Base-by-base conservation (phyloP, 2,113 vertebrate genomes). In the Lipophrys pholis region DNA sequence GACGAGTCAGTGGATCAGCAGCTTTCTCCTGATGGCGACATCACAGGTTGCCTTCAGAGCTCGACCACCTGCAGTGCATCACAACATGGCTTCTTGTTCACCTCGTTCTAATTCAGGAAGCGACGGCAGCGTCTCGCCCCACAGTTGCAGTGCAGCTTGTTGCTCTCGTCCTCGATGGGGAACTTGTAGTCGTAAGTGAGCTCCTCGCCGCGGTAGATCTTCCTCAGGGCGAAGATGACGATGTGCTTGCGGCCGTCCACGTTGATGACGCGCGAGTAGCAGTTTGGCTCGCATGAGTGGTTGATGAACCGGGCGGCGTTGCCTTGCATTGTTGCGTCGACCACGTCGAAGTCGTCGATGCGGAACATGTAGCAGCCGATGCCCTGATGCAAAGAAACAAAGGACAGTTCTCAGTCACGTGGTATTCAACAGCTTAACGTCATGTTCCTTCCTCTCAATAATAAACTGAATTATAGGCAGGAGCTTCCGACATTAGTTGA, bases 321-420 rank as follows among this genome's bases (percentile, higher is more conserved):
- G 49, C 96, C 96, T 12, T 97, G 95, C 95, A 96, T 96, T 0
- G 96, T 97, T 14, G 96, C 96, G 0, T 97, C 96, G 77, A 97
- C 96, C 76, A 97, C 96, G 0, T 97, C 96, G 0, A 97, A 97
- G 87, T 97, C 96, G 1, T 97, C 96, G 42, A 97, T 97, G 70
- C 96, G 95, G 89, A 97, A 97, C 96, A 97, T 97, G 94, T 97
- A 97, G 84, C 96, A 97, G 71, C 96, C 96, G 1, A 97, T 97
- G 48, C 95, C 96, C 96, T 97, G 76, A 2, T 35, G 54, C 1
- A 0, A 41, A 17, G 7, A 9, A 5, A 42, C 63, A 67, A 42
- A 59, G 4, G n/a, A 39, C 11, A 4, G 21, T 2, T 2, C 21
- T 4, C 21, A 4, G 21, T 30, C 21, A 30, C 21, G 4, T 30